These are phyloP conservation scores for Drosophila miranda DNA, from an alignment of 1,140 invertebrate species.

Conservation along the genomic window DNA sequence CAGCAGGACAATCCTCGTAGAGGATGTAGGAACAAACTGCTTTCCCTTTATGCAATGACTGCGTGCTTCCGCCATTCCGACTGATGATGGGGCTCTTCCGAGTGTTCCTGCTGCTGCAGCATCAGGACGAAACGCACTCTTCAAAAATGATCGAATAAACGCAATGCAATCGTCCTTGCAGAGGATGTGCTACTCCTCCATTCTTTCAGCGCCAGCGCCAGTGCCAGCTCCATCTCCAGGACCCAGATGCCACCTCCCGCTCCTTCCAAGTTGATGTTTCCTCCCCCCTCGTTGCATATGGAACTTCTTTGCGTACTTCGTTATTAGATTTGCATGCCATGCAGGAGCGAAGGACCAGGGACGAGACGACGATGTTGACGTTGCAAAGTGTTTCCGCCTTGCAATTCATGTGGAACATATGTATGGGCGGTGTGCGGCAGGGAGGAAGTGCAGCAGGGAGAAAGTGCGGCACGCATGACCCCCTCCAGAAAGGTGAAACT, in stretches of 20 bases:
- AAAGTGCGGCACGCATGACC: conserved; percentile 16
- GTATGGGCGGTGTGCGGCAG: conserved; percentile 1
- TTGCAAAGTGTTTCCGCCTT: conserved; percentile 38
- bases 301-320: conserved; percentile 55
- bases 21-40: conserved; percentile 35
- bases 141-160: conserved; percentile 50
- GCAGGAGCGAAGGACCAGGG: conserved; percentile 15
- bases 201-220: neutral
- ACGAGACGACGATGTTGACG: conserved; percentile 23
- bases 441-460: neutral
- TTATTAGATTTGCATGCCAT: conserved; percentile 69
- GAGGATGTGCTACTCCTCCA: conserved; percentile 6
- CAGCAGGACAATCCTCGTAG: neutral
- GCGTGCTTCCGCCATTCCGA: conserved; percentile 35
- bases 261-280: conserved; percentile 49
- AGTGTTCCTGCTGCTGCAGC: neutral
- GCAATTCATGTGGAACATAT: conserved; percentile 47
- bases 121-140: conserved; percentile 40
- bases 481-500: conserved; percentile 3
- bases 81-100: conserved; percentile 12
- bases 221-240: neutral
- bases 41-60: conserved; percentile 56
- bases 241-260: conserved; percentile 42
- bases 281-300: conserved; percentile 36
- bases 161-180: conserved; percentile 27